phyloP scores from a whole-genome alignment of 2,113 vertebrate genomes.

The Narcine bancroftii region DNA sequence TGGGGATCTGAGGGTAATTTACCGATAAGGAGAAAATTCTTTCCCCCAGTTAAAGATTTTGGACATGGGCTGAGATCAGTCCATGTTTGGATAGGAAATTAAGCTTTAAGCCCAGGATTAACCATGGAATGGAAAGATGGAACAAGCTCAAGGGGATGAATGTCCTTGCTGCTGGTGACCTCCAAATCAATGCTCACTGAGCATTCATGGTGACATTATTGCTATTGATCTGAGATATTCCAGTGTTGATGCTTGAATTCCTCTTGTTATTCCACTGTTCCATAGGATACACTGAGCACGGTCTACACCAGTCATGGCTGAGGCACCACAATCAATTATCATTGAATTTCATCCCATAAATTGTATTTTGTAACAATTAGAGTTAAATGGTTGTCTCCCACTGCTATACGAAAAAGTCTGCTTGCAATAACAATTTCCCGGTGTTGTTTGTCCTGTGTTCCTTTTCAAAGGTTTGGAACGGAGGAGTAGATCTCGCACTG shows the following conservation, averaged over 20 bases:
- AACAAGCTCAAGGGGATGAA: too few relatives aligned
- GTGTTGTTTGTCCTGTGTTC: background rate
- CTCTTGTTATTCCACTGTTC: background rate
- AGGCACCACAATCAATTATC: slow-evolving; percentile 20
- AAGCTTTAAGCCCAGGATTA: too few relatives aligned
- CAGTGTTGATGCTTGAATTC: background rate
- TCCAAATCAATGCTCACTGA: background rate
- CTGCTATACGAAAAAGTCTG: background rate
- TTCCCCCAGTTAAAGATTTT: too few relatives aligned
- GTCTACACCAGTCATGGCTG: background rate
- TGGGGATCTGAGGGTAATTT: too few relatives aligned
- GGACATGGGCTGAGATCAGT: too few relatives aligned
- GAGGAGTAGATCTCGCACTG: background rate
- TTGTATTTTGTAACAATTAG: slow-evolving; percentile 1
- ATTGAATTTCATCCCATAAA: slow-evolving; percentile 4
- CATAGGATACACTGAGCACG: background rate
- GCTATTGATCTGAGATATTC: background rate
- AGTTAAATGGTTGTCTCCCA: background rate
- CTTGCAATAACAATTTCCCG: background rate
- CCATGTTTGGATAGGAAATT: too few relatives aligned
- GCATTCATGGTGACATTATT: background rate
- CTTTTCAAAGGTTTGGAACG: background rate
- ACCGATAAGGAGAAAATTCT: too few relatives aligned
- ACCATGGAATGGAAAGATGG: too few relatives aligned
- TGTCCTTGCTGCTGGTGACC: too few relatives aligned